Conservation (phyloP, 2,888 invertebrate species). For the Mechanitis messenoides region DNA sequence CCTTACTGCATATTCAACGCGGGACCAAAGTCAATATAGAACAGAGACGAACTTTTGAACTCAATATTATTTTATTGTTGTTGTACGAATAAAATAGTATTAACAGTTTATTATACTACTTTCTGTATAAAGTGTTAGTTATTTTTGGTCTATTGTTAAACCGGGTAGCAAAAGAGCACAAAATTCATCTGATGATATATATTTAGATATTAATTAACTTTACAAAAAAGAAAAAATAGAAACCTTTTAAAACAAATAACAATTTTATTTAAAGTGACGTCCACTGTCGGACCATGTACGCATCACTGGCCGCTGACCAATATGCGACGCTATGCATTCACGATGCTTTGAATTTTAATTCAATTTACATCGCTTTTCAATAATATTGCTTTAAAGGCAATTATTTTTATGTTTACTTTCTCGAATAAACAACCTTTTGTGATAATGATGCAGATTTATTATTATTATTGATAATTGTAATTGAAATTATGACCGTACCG, state of each 20-base stretch:
- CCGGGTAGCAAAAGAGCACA: too few relatives aligned
- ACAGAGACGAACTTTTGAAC: conserved; percentile 27
- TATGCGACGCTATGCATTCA: conserved; percentile 44
- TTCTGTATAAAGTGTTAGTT: too few relatives aligned
- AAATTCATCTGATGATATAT: too few relatives aligned
- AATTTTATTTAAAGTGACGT: background rate
- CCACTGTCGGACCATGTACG: conserved; percentile 43
- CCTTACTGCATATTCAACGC: conserved; percentile 70
- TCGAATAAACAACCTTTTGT: background rate
- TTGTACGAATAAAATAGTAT: too few relatives aligned
- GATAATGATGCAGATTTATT: too few relatives aligned
- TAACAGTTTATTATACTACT: too few relatives aligned
- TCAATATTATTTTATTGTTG: background rate
- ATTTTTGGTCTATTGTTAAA: too few relatives aligned
- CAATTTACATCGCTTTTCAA: conserved; percentile 39
- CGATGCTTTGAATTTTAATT: conserved; percentile 58
- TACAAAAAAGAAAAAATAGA: too few relatives aligned
- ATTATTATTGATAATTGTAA: too few relatives aligned
- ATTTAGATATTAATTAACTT: too few relatives aligned
- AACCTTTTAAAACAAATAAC: too few relatives aligned
- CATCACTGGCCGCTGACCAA: conserved; percentile 54
- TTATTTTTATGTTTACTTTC: conserved; percentile 7
- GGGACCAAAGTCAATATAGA: conserved; percentile 49
- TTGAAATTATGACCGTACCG: too few relatives aligned
- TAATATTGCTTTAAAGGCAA: conserved; percentile 28